phyloP scores from a whole-genome alignment of 2,113 vertebrate genomes.

The Isurus oxyrinchus region DNA sequence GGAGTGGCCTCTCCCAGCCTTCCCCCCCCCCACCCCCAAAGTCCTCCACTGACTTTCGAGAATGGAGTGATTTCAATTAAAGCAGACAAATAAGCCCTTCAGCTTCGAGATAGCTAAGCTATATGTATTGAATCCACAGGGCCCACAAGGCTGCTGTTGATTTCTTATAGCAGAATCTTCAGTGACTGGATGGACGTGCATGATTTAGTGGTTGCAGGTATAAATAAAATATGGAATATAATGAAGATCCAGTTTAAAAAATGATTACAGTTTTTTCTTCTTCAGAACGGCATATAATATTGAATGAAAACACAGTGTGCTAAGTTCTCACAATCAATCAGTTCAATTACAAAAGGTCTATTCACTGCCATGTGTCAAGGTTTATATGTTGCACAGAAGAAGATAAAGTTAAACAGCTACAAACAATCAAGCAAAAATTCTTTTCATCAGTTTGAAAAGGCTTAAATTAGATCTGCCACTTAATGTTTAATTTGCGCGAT shows the following conservation, averaged over 20 bases:
- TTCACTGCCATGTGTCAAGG: conserved; percentile 48
- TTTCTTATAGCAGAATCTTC: conserved; percentile 32
- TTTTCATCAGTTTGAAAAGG: conserved; percentile 23
- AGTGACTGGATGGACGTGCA: conserved; percentile 18
- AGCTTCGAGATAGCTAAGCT: conserved; percentile 60
- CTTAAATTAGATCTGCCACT: conserved; percentile 25
- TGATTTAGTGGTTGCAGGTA: conserved; percentile 17
- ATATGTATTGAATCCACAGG: conserved; percentile 41
- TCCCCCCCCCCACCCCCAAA: conserved; percentile 71
- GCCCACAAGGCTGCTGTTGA: not conserved
- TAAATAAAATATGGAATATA: conserved; percentile 36
- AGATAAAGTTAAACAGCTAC: conserved; percentile 33
- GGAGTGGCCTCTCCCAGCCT: conserved; percentile 82
- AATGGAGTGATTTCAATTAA: conserved; percentile 98
- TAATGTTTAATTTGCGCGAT: conserved; percentile 11
- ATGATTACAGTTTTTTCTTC: conserved; percentile 27
- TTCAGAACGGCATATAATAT: conserved; percentile 12
- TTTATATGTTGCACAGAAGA: conserved; percentile 50
- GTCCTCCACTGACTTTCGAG: conserved; percentile 88
- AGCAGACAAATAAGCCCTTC: conserved; percentile 88
- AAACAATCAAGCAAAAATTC: conserved; percentile 16
- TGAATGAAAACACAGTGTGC: conserved; percentile 21
- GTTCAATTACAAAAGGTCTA: conserved; percentile 59
- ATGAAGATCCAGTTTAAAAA: conserved; percentile 35
- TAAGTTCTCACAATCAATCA: conserved; percentile 52